A percentile compares a stretch with the other conserved stretches of the same genome.
Evolutionary conservation across 2,113 vertebrate genomes (phyloP).

Genomic region (Meles meles): DNA sequence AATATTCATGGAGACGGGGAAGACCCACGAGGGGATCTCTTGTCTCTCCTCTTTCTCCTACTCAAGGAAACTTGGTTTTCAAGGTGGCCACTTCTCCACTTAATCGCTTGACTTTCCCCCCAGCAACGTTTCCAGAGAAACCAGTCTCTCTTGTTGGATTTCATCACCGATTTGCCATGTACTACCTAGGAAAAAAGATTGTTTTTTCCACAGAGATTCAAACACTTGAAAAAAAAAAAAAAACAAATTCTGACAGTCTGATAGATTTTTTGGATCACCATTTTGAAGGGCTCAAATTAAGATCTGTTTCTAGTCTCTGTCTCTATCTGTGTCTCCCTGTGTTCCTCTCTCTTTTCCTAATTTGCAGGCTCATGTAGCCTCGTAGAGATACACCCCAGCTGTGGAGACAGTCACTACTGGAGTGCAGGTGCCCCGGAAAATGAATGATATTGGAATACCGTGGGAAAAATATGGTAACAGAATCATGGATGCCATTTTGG

Average conservation of each 20-base stretch:
- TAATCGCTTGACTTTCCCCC: no score
- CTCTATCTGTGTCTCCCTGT: not conserved
- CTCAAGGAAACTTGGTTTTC: not conserved
- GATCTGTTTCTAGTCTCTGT: not conserved
- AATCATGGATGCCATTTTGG: constrained; percentile 64
- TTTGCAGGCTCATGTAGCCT: not conserved
- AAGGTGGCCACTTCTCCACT: not conserved
- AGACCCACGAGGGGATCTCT: not conserved
- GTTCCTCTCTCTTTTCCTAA: not conserved
- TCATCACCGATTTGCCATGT: not conserved
- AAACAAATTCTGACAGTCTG: not conserved
- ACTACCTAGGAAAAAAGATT: not conserved
- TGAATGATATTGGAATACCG: constrained; percentile 60
- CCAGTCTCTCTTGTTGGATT: not conserved
- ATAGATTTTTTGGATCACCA: not conserved
- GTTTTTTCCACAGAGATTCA: not conserved
- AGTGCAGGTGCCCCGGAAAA: constrained; percentile 58
- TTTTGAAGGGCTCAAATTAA: not conserved
- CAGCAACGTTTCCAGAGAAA: not conserved
- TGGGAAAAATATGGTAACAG: constrained; percentile 38
- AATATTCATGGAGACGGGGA: not conserved
- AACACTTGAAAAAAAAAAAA: not conserved
- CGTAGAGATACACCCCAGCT: not conserved
- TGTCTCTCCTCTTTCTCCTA: not conserved
- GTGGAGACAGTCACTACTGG: constrained; percentile 43